Conservation (phyloP, 2,888 invertebrate genomes). For the Drosophila kambysellisi region DNA sequence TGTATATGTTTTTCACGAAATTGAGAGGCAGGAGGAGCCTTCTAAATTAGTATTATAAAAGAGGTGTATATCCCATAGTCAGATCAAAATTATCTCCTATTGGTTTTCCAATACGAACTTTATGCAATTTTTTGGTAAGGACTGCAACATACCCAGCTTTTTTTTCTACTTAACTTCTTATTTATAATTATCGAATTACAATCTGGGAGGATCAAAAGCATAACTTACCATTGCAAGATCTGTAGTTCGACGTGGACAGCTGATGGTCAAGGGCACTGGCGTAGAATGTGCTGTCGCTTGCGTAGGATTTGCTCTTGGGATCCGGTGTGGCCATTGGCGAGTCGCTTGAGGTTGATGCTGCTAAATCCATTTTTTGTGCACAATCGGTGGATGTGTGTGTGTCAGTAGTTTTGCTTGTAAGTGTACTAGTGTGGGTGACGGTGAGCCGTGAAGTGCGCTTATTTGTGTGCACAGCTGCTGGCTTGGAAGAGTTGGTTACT, state of each 20-base stretch:
- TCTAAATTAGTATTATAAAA: neutral
- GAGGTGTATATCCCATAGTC: neutral
- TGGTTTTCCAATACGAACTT: neutral
- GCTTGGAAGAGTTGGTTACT: slow-evolving; percentile 74
- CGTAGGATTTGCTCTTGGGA: slow-evolving; percentile 45
- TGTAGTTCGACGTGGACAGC: slow-evolving; percentile 68
- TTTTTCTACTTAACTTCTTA: neutral
- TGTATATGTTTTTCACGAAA: no score
- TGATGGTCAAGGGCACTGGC: slow-evolving; percentile 82
- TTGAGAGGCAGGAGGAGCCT: neutral
- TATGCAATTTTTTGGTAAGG: neutral
- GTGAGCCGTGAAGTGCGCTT: slow-evolving; percentile 25
- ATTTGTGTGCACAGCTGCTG: slow-evolving; percentile 59
- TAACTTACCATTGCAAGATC: slow-evolving; percentile 78
- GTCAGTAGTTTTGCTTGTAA: slow-evolving; percentile 6
- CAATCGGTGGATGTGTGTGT: slow-evolving; percentile 42
- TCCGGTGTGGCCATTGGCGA: slow-evolving; percentile 53
- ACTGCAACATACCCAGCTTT: neutral
- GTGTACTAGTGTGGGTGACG: slow-evolving; percentile 1
- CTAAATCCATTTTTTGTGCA: slow-evolving; percentile 60
- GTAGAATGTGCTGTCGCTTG: slow-evolving; percentile 76
- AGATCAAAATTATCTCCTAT: neutral
- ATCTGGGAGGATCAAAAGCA: neutral
- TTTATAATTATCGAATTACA: neutral
- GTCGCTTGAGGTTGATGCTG: slow-evolving; percentile 57